Conservation (phyloP, 2,888 invertebrate species). For the Theretra japonica region DNA sequence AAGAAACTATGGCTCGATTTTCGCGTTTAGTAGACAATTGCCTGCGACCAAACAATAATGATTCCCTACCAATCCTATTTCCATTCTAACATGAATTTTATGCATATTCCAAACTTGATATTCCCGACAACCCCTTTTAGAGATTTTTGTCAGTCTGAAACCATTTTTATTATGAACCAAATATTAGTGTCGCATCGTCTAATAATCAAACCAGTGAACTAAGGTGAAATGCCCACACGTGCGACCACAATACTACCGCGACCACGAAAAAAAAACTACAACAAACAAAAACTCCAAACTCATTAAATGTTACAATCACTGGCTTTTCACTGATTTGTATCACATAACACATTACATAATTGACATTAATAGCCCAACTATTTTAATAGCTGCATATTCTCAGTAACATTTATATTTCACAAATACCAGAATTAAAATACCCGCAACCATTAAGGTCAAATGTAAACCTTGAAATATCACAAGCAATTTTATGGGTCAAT, state of each 20-base stretch:
- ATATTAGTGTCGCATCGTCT: too few relatives aligned
- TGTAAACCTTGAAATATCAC: conserved; percentile 18
- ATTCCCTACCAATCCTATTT: too few relatives aligned
- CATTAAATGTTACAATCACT: conserved; percentile 9
- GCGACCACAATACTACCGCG: neutral
- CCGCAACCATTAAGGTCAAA: conserved; percentile 9
- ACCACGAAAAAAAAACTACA: neutral
- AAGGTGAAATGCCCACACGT: neutral
- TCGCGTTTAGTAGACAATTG: too few relatives aligned
- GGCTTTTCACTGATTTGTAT: conserved; percentile 4
- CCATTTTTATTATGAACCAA: too few relatives aligned
- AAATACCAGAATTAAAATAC: conserved; percentile 22
- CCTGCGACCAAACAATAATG: too few relatives aligned
- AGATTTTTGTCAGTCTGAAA: too few relatives aligned
- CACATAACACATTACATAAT: conserved; percentile 1
- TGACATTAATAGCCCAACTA: neutral
- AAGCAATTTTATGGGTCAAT: conserved; percentile 34
- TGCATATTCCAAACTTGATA: too few relatives aligned
- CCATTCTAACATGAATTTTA: too few relatives aligned
- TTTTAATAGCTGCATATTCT: conserved; percentile 11
- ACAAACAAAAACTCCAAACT: neutral
- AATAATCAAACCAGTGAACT: too few relatives aligned
- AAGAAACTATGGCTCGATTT: too few relatives aligned
- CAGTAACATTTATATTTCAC: neutral
- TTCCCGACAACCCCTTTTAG: too few relatives aligned